These are phyloP conservation scores for Haliclystus octoradiatus DNA, from an alignment of 30 jellyfish, hydroid and myxozoan genomes.

Conservation along the genomic window DNA sequence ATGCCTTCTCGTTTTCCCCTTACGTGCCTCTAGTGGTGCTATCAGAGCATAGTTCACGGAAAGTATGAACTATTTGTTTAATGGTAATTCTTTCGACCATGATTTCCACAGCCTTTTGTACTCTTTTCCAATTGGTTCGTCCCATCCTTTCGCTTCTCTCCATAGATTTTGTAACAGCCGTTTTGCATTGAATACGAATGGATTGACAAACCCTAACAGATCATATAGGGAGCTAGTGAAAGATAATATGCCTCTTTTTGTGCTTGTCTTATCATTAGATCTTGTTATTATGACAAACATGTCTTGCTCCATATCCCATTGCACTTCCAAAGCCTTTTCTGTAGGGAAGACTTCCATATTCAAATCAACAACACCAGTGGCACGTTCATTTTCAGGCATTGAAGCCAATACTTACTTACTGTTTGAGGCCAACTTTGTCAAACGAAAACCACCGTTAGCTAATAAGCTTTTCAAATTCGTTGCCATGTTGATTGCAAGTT, in stretches of 20 bases:
- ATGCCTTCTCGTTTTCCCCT: too few relatives aligned
- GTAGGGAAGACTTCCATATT: slow-evolving; percentile 13
- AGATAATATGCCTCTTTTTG: too few relatives aligned
- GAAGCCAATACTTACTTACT: slow-evolving; percentile 9
- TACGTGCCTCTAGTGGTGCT: too few relatives aligned
- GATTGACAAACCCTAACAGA: too few relatives aligned
- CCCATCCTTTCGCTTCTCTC: too few relatives aligned
- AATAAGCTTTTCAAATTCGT: slow-evolving; percentile 4
- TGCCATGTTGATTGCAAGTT: too few relatives aligned
- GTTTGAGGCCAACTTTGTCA: slow-evolving; percentile 21
- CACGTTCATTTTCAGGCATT: slow-evolving; percentile 12
- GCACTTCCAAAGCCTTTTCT: slow-evolving; percentile 7
- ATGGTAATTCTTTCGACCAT: slow-evolving; percentile 17
- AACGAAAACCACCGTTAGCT: slow-evolving; percentile 21
- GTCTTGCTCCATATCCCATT: slow-evolving; percentile 25
- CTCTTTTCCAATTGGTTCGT: slow-evolving; percentile 1
- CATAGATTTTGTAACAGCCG: too few relatives aligned
- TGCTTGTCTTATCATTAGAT: too few relatives aligned
- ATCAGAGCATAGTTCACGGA: too few relatives aligned
- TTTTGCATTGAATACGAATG: too few relatives aligned
- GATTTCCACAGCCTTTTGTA: slow-evolving; percentile 4
- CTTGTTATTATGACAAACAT: slow-evolving; percentile 3
- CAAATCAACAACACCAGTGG: slow-evolving; percentile 9
- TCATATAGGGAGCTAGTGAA: too few relatives aligned
- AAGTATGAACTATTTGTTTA: too few relatives aligned